Conservation (phyloP, 2,797 vertebrate species). For the Chelmon rostratus region DNA sequence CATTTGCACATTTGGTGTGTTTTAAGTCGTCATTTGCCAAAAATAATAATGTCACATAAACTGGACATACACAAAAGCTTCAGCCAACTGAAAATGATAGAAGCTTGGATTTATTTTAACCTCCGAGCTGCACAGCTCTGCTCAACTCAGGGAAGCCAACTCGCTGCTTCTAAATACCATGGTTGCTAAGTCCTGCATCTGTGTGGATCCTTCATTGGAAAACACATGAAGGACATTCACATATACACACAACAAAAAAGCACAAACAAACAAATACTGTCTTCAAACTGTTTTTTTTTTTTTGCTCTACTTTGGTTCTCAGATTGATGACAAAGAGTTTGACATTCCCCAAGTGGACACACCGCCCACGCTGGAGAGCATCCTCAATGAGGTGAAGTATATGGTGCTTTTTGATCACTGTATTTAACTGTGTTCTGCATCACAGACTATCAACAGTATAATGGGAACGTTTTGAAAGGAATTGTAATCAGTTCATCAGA, state of each 20-base stretch:
- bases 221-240: neutral
- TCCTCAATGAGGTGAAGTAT: conserved; percentile 92
- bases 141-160: neutral
- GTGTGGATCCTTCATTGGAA: too few species aligned
- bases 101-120: too few species aligned
- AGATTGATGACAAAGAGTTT: conserved; percentile 99
- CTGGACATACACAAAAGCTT: too few species aligned
- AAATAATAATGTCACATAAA: too few species aligned
- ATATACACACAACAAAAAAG: neutral
- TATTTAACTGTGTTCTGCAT: neutral
- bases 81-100: too few species aligned
- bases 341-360: conserved; percentile 99
- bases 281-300: neutral
- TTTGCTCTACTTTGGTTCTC: conserved; percentile 43
- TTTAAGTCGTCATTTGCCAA: too few species aligned
- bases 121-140: neutral
- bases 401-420: neutral
- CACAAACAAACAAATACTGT: neutral
- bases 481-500: neutral
- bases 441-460: neutral
- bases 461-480: neutral
- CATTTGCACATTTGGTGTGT: too few species aligned
- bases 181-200: neutral
- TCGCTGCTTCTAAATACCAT: neutral
- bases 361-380: conserved; percentile 97